Evolutionary conservation across 2,888 invertebrate species (phyloP).

Genomic region (Deroplatys truncata): DNA sequence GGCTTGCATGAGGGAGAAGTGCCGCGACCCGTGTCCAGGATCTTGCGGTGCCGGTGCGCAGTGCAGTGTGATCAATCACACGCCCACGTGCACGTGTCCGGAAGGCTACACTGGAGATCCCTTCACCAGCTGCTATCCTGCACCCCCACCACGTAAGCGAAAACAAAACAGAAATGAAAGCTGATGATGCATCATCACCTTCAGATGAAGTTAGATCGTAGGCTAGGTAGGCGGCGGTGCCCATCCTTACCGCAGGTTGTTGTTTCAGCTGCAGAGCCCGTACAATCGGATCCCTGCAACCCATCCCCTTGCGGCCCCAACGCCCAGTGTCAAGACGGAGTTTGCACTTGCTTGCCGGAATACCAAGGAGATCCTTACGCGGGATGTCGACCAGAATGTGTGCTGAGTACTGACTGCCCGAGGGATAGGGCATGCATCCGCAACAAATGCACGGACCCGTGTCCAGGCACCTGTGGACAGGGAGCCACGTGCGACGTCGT

Average conservation of each 20-base stretch:
- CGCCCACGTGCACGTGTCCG: slow-evolving; percentile 48
- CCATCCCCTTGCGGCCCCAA: slow-evolving; percentile 51
- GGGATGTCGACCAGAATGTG: slow-evolving; percentile 58
- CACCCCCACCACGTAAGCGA: slow-evolving; percentile 27
- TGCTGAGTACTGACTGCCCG: slow-evolving; percentile 53
- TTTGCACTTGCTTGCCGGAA: slow-evolving; percentile 59
- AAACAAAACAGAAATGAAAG: slow-evolving; percentile 33
- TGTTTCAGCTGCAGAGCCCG: slow-evolving; percentile 29
- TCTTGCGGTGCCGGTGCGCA: slow-evolving; percentile 40
- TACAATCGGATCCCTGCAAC: slow-evolving; percentile 41
- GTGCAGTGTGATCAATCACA: slow-evolving; percentile 40
- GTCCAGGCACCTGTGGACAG: slow-evolving; percentile 62
- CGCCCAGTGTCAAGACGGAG: slow-evolving; percentile 54
- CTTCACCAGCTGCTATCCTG: slow-evolving; percentile 38
- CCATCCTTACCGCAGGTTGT: neutral
- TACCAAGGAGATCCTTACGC: slow-evolving; percentile 60
- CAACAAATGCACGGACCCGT: slow-evolving; percentile 56
- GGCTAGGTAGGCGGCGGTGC: too few species aligned
- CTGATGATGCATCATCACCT: neutral
- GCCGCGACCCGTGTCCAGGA: slow-evolving; percentile 37
- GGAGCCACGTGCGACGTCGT: slow-evolving; percentile 44
- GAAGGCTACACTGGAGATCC: slow-evolving; percentile 49
- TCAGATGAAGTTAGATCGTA: slow-evolving; percentile 16
- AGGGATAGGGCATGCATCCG: slow-evolving; percentile 53
- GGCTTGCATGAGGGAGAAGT: slow-evolving; percentile 37